Conservation (phyloP, 2,797 vertebrate species). For the Sphaeramia orbicularis region DNA sequence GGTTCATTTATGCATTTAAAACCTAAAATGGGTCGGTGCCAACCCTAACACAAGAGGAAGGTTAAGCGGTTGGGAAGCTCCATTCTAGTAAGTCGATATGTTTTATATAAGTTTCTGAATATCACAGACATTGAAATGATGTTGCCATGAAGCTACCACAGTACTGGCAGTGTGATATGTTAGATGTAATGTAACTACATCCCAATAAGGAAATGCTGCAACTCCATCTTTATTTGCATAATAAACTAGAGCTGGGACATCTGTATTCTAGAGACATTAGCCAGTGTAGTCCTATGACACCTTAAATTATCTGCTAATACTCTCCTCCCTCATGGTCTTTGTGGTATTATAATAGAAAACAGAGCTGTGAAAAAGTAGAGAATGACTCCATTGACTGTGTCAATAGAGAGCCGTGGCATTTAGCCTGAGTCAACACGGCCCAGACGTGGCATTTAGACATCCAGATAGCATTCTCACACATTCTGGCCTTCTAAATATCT, state of each 20-base stretch:
- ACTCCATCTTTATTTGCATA: background rate
- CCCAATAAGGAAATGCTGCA: background rate
- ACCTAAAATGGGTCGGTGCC: no score
- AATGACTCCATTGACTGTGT: constrained; percentile 39
- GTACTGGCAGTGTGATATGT: background rate
- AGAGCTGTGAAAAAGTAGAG: constrained; percentile 24
- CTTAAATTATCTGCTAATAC: constrained; percentile 16
- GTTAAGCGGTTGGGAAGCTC: no score
- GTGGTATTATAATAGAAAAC: constrained; percentile 15
- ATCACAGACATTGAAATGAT: constrained; percentile 1
- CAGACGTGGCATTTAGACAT: constrained; percentile 56
- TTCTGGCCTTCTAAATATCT: constrained; percentile 33
- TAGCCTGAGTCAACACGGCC: constrained; percentile 46
- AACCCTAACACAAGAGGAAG: no score
- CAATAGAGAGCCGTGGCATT: constrained; percentile 53
- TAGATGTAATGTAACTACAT: background rate
- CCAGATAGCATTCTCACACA: constrained; percentile 18
- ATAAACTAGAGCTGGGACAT: background rate
- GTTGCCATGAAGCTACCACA: constrained; percentile 5
- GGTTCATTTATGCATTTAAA: no score
- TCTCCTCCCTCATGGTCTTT: constrained; percentile 21
- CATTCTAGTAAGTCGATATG: no score
- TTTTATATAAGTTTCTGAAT: background rate
- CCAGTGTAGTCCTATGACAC: background rate
- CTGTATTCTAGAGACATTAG: background rate